These are phyloP conservation scores for Moxostoma hubbsi DNA, from an alignment of 2,797 vertebrate species.

Conservation along the genomic window DNA sequence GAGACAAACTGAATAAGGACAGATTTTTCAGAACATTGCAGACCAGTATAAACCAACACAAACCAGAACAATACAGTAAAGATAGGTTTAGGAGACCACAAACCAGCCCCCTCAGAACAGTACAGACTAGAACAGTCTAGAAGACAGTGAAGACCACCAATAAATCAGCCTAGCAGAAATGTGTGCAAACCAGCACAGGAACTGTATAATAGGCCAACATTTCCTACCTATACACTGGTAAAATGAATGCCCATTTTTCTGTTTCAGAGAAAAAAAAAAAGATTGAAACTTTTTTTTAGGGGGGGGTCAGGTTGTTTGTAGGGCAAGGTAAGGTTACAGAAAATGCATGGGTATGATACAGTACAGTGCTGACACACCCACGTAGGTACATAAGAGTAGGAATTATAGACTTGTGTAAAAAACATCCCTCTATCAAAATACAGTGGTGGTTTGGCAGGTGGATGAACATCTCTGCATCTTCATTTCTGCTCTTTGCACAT, in stretches of 20 bases:
- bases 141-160: neutral
- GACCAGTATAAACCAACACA: conserved; percentile 10
- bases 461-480: neutral
- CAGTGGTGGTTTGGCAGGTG: neutral
- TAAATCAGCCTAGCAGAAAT: conserved; percentile 14
- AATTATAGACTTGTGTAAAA: too few species aligned
- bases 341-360: conserved; percentile 38
- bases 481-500: neutral
- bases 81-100: conserved; percentile 24
- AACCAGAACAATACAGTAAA: conserved; percentile 18
- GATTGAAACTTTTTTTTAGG: too few species aligned
- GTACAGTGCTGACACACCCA: conserved; percentile 11
- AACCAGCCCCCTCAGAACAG: neutral
- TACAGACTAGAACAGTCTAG: too few species aligned
- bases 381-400: conserved; percentile 17
- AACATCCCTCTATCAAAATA: neutral
- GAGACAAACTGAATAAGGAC: neutral
- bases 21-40: neutral
- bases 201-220: too few species aligned
- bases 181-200: neutral
- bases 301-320: too few species aligned
- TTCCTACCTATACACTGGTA: neutral
- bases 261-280: neutral
- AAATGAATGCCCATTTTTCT: too few species aligned
- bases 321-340: conserved; percentile 47